Percentiles rank a stretch among this genome's conserved stretches.
phyloP scores from a whole-genome alignment of 2,797 vertebrate genomes.

The Falco rusticolus region DNA sequence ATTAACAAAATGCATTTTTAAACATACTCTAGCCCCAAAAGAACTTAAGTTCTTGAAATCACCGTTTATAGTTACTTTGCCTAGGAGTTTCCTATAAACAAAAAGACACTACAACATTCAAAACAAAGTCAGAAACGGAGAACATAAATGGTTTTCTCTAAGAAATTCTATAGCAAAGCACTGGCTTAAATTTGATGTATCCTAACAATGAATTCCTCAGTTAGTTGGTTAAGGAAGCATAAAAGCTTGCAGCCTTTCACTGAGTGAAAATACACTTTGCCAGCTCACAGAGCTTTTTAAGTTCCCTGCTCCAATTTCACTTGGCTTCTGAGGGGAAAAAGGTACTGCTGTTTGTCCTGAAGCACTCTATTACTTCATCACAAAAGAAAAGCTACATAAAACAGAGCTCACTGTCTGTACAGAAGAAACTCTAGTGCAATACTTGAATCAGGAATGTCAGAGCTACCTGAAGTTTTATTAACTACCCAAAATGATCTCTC shows the following conservation, averaged over 20 bases:
- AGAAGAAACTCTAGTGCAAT: background rate
- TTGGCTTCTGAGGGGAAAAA: background rate
- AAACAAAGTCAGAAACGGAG: slow-evolving; percentile 3
- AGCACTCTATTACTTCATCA: background rate
- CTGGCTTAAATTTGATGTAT: background rate
- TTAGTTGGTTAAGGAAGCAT: background rate
- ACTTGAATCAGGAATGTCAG: background rate
- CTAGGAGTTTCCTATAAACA: background rate
- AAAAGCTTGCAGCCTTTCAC: background rate
- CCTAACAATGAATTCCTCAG: background rate
- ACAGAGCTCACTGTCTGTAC: background rate
- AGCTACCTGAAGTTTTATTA: background rate
- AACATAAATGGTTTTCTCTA: background rate
- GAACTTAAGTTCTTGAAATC: background rate
- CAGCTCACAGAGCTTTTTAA: background rate
- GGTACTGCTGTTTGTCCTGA: background rate
- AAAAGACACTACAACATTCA: background rate
- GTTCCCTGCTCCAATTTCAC: background rate
- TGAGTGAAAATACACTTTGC: background rate
- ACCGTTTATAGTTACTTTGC: background rate
- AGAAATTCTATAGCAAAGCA: background rate
- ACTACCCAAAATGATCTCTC: background rate
- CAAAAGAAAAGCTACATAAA: background rate
- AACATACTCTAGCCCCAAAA: background rate
- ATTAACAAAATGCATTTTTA: background rate